Evolutionary conservation across 2,888 invertebrate species (phyloP), one percentile per base, ranked within the genome.

Genomic region (Tipula lateralis): DNA sequence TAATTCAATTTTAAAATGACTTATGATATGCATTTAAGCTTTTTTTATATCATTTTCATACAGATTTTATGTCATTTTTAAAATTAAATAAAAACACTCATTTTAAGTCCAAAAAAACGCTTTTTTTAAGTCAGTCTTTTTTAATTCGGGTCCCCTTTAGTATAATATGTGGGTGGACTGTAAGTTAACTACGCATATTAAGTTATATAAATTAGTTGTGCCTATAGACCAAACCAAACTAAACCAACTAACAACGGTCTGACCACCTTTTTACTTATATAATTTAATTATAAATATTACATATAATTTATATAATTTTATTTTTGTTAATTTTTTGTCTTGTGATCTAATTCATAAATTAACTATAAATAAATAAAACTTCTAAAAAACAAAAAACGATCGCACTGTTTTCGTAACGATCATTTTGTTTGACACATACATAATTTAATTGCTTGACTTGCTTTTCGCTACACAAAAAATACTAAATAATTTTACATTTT

Each of bases 371-470:
- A 66, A 66, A 66, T 24, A 9, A 19, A 24, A 66, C 0, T 24
- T 19, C 9, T 24, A 19, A 24, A 66, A 44, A 36, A 36, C 3
- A 44, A 66, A 5, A 66, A 66, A 19, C 12, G n/a, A 66, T 24
- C 66, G 24, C 24, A 9, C 19, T 2, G 5, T 16, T 7, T 1
- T 19, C 19, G 1, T 50, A 24, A 4, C 19, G 24, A 66, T 66
- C 24, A 66, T 24, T 66, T 66, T n/a, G n/a, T 50, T 50, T 66
- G 66, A 66, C 66, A 66, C 66, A 66, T 66, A 66, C 66, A n/a
- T n/a, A 66, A 66, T 66, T 13, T 39, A 24, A 66, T 66, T 66
- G 66, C 24, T 66, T 12, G 66, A 66, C 24, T 66, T 66, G 66
- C 66, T 24, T 1, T 66, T 66, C 66, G 66, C 66, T 66, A 66